Percentiles rank a stretch among this genome's conserved stretches.
These are phyloP conservation scores for Apodemia duryi DNA, from an alignment of 2,888 invertebrate species.

Conservation along the genomic window DNA sequence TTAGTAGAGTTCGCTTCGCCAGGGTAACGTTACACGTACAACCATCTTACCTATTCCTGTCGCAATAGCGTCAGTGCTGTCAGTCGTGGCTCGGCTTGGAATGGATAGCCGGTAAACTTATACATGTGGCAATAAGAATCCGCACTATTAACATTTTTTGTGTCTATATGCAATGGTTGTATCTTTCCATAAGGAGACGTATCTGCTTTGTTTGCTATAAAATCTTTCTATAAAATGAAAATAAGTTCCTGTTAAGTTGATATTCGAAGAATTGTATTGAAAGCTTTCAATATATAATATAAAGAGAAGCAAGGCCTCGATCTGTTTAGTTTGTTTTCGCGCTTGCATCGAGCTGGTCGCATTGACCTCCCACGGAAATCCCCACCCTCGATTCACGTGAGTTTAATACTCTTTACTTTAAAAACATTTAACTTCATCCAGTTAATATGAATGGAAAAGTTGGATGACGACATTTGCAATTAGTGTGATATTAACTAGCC, in stretches of 20 bases:
- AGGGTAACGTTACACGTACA: too few relatives aligned
- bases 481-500: too few relatives aligned
- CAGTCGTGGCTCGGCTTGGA: too few relatives aligned
- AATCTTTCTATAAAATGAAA: not conserved
- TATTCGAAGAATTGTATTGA: constrained; percentile 11
- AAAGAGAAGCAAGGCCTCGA: constrained; percentile 60
- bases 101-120: too few relatives aligned
- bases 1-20: too few relatives aligned
- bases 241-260: constrained; percentile 13
- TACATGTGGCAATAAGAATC: too few relatives aligned
- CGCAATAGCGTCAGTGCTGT: too few relatives aligned
- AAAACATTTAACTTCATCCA: not conserved
- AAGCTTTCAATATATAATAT: constrained; percentile 41
- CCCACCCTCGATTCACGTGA: constrained; percentile 20
- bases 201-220: too few relatives aligned
- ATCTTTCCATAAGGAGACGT: too few relatives aligned
- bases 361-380: constrained; percentile 38
- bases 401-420: not conserved
- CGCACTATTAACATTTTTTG: too few relatives aligned
- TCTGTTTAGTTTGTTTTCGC: constrained; percentile 65
- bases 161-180: too few relatives aligned
- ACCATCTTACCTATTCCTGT: too few relatives aligned
- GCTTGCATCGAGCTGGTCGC: constrained; percentile 60
- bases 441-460: not conserved
- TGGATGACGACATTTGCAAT: not conserved